phyloP scores from a whole-genome alignment of 1,140 invertebrate species.

The Drosophila insularis region DNA sequence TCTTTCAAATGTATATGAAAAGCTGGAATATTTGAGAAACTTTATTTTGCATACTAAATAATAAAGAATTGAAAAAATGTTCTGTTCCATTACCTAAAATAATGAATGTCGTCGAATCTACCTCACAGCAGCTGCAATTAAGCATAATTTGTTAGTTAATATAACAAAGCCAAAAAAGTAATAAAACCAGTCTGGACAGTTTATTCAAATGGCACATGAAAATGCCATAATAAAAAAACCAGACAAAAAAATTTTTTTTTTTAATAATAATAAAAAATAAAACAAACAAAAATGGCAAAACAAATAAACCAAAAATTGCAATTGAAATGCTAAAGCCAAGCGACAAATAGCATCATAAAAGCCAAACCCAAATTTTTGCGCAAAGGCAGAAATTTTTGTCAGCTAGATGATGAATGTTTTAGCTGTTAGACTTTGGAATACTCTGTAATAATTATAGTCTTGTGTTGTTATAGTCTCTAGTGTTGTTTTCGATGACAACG shows the following conservation, averaged over 20 bases:
- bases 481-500: no score
- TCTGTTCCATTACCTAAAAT: neutral
- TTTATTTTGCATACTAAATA: no score
- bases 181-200: constrained; percentile 61
- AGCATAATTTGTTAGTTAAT: constrained; percentile 44
- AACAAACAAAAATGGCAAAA: constrained; percentile 53
- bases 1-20: no score
- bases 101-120: neutral
- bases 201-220: constrained; percentile 62
- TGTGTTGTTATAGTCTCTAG: no score
- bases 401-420: no score
- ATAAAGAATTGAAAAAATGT: neutral
- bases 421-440: no score
- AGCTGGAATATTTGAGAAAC: no score
- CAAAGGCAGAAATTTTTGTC: neutral
- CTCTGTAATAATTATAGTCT: no score
- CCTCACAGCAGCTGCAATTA: constrained; percentile 20
- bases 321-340: constrained; percentile 61
- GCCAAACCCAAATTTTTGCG: constrained; percentile 6
- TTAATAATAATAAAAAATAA: constrained; percentile 16
- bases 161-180: constrained; percentile 1
- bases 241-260: constrained; percentile 13
- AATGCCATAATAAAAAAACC: constrained; percentile 56
- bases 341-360: constrained; percentile 34
- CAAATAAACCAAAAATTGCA: constrained; percentile 47